A percentile compares a stretch with the other conserved stretches of the same genome.
phyloP scores from a whole-genome alignment of 2,888 invertebrate genomes.

The Cabera pusaria region DNA sequence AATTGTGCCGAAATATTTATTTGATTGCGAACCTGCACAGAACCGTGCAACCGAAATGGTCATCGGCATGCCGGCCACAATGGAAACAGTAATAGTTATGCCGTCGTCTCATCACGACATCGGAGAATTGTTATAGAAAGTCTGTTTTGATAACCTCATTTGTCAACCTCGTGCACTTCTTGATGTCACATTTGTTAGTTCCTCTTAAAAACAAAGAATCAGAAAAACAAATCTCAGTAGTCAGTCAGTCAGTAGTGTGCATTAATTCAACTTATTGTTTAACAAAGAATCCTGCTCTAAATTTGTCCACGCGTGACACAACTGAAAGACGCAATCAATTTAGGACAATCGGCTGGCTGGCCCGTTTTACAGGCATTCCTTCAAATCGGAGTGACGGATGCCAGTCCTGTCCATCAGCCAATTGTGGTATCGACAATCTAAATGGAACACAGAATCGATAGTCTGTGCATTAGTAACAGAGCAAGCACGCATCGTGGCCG shows the following conservation, averaged over 20 bases:
- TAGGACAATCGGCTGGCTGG: conserved; percentile 50
- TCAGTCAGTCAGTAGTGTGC: no score
- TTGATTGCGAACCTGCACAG: conserved; percentile 80
- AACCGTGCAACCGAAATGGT: conserved; percentile 82
- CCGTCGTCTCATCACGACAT: conserved; percentile 43
- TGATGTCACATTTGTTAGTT: no score
- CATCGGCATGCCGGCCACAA: conserved; percentile 67
- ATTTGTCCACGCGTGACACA: conserved; percentile 32
- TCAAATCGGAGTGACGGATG: conserved; percentile 56
- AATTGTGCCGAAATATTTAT: conserved; percentile 84
- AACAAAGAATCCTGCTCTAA: conserved; percentile 16
- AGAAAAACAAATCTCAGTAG: no score
- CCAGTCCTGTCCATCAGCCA: conserved; percentile 66
- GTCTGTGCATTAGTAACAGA: conserved; percentile 58
- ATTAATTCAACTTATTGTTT: no score
- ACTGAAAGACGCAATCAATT: conserved; percentile 48
- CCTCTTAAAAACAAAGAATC: no score
- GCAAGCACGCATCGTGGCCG: conserved; percentile 59
- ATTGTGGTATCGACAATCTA: conserved; percentile 72
- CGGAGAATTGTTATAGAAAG: conserved; percentile 55
- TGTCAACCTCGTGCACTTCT: no score
- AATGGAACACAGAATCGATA: conserved; percentile 74
- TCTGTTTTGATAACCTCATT: conserved; percentile 51
- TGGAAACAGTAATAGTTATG: conserved; percentile 50
- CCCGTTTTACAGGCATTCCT: conserved; percentile 55